phyloP scores from a whole-genome alignment of 2,888 invertebrate genomes.

The Cryptosula pallasiana region DNA sequence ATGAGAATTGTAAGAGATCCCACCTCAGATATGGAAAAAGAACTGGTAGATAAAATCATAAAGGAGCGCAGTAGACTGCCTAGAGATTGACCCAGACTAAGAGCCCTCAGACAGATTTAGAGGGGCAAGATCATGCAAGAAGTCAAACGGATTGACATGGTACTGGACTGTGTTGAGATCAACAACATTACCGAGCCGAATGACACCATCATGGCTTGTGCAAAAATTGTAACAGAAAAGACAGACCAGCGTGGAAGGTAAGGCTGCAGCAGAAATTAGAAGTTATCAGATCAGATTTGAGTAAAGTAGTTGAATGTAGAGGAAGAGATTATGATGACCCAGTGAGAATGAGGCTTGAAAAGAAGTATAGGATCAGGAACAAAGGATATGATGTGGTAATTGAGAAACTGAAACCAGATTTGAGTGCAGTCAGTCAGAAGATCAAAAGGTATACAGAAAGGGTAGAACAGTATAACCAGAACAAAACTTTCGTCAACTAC shows the following conservation, averaged over 20 bases:
- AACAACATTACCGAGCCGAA: conserved; percentile 1
- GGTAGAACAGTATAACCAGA: conserved; percentile 9
- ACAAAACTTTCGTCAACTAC: neutral
- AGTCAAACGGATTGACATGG: conserved; percentile 4
- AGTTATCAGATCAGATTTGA: neutral
- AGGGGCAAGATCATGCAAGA: conserved; percentile 9
- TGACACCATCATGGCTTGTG: conserved; percentile 12
- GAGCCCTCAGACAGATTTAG: neutral
- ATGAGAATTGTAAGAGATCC: neutral
- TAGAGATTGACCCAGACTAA: conserved; percentile 3
- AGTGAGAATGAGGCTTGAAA: conserved; percentile 15
- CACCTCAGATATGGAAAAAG: neutral
- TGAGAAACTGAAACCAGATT: neutral
- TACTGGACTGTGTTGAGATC: conserved; percentile 19
- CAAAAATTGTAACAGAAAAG: conserved; percentile 10
- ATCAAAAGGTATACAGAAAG: neutral
- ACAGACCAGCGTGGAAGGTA: neutral
- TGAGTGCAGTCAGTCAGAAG: neutral
- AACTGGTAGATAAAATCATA: neutral
- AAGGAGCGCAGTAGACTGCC: neutral
- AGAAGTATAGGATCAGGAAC: conserved; percentile 16
- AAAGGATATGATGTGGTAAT: conserved; percentile 14
- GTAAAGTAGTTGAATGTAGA: conserved; percentile 9
- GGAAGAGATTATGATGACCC: conserved; percentile 1
- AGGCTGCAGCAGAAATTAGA: conserved; percentile 14